Evolutionary conservation across 2,113 vertebrate genomes (phyloP).

Genomic region (Chaetorhynchus papuensis): DNA sequence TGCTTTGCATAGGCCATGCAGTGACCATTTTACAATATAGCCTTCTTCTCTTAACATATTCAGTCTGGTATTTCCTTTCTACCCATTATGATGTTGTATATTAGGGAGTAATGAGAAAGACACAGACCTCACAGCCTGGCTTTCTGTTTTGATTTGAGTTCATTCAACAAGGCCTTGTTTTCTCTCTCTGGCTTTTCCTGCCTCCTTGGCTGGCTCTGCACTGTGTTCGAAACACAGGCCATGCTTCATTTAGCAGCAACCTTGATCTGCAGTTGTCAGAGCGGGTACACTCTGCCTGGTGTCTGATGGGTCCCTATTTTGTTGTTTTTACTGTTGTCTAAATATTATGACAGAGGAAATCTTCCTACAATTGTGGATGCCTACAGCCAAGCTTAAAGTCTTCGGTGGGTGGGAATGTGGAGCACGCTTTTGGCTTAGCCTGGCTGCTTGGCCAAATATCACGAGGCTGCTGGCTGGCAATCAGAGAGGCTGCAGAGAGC

Average conservation of each 20-base stretch:
- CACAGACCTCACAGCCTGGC: not conserved
- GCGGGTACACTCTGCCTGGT: not conserved
- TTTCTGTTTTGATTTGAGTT: not conserved
- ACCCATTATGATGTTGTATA: not conserved
- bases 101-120: not conserved
- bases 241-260: not conserved
- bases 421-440: not conserved
- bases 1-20: not conserved
- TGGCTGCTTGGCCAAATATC: not conserved
- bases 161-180: not conserved
- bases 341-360: not conserved
- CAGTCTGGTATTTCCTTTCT: not conserved
- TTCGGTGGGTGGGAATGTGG: not conserved
- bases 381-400: not conserved
- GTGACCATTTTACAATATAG: not conserved
- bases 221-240: rapidly evolving
- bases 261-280: not conserved
- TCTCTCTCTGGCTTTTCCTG: not conserved
- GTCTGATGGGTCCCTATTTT: not conserved
- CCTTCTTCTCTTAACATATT: not conserved
- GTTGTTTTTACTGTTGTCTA: not conserved
- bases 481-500: not conserved
- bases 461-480: not conserved
- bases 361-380: not conserved
- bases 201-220: not conserved